Percentiles rank a stretch among this genome's conserved stretches.
These are phyloP conservation scores for Teleiodes luculella DNA, from an alignment of 2,888 invertebrate genomes.

Conservation along the genomic window DNA sequence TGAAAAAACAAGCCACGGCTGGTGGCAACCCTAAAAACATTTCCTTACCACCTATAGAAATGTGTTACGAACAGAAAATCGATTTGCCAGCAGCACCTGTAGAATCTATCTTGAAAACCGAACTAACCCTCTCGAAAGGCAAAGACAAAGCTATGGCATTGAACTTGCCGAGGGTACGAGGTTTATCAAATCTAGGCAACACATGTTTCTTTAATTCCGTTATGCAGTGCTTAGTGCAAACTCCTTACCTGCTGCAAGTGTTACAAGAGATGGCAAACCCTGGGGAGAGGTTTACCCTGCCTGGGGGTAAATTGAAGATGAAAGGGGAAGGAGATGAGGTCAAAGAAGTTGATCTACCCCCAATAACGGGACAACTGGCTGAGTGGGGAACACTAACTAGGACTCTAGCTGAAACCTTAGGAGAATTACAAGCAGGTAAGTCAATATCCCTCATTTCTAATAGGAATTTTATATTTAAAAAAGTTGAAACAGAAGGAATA, in stretches of 20 bases:
- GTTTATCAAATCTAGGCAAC: conserved; percentile 94
- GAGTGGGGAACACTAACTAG: conserved; percentile 84
- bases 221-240: conserved; percentile 93
- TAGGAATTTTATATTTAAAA: too few species aligned
- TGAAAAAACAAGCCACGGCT: conserved; percentile 78
- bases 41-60: conserved; percentile 35
- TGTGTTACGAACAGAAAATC: conserved; percentile 36
- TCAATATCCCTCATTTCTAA: too few species aligned
- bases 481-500: too few species aligned
- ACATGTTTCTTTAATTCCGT: conserved; percentile 99
- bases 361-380: conserved; percentile 82
- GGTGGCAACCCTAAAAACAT: conserved; percentile 40
- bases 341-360: conserved; percentile 79
- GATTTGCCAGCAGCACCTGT: conserved; percentile 40
- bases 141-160: conserved; percentile 57
- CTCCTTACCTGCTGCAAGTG: conserved; percentile 86
- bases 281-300: conserved; percentile 84
- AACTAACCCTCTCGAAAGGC: conserved; percentile 40
- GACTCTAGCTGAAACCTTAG: conserved; percentile 83
- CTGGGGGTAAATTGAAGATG: conserved; percentile 83
- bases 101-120: conserved; percentile 37
- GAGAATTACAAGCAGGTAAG: conserved; percentile 81
- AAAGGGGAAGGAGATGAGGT: conserved; percentile 54
- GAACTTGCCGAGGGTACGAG: conserved; percentile 81
- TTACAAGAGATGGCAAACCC: conserved; percentile 83